A percentile compares a stretch with the other conserved stretches of the same genome.
phyloP scores from a whole-genome alignment of 2,888 invertebrate genomes.

The Leptarthrus brevirostris region DNA sequence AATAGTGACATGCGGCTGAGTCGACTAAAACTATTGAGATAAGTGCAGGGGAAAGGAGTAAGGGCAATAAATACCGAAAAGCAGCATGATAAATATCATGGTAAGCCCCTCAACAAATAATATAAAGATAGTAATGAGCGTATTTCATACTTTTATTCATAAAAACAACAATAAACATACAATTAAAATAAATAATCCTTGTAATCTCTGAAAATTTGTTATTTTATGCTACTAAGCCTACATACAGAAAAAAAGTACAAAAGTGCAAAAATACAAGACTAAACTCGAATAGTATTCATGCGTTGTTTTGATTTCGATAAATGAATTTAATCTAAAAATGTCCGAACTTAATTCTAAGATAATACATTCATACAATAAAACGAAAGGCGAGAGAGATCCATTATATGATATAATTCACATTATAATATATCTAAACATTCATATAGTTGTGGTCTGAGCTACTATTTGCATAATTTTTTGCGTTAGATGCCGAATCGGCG shows the following conservation, averaged over 20 bases:
- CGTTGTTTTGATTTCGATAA: background rate
- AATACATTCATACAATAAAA: background rate
- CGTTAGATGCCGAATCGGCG: background rate
- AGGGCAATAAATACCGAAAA: too few species aligned
- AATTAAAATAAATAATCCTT: slow-evolving; percentile 34
- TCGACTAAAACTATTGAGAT: too few species aligned
- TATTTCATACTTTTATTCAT: slow-evolving; percentile 8
- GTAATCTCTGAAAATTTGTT: slow-evolving; percentile 9
- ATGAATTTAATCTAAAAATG: slow-evolving; percentile 2
- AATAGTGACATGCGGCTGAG: too few species aligned
- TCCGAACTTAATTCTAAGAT: background rate
- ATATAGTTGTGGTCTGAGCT: slow-evolving; percentile 20
- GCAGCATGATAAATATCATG: too few species aligned
- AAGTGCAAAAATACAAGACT: slow-evolving; percentile 21
- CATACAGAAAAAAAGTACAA: slow-evolving; percentile 33
- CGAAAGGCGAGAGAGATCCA: slow-evolving; percentile 4
- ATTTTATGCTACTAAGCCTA: slow-evolving; percentile 1
- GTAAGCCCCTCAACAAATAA: too few species aligned
- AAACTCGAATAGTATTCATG: background rate
- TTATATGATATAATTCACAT: background rate
- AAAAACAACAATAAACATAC: slow-evolving; percentile 19
- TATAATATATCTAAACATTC: slow-evolving; percentile 1
- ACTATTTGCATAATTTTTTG: background rate
- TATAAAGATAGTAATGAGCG: too few species aligned
- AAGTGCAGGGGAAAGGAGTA: too few species aligned